Evolutionary conservation across 2,888 invertebrate species (phyloP), one percentile per base, ranked within the genome.

Genomic region (Caenorhabditis imperialis): DNA sequence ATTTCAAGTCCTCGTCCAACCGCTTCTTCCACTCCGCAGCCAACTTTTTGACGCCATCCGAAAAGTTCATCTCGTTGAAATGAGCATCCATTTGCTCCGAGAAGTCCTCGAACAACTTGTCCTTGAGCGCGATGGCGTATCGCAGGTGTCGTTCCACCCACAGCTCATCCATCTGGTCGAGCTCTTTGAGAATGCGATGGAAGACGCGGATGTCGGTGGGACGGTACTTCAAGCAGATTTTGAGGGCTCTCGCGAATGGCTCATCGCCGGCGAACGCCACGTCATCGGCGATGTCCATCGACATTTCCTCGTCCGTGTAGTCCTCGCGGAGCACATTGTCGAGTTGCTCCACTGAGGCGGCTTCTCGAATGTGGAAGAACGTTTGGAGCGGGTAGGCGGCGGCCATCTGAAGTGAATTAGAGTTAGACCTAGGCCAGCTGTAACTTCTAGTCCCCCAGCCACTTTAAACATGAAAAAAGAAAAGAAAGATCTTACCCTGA

Each of bases 71-170:
- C 12, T 60, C 50, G 20, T 67, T 48, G 51, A 73, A 73, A 12
- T 42, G 33, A 1, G 60, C 67, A 37, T 73, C 73, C 69, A 74
- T 57, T 58, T 58, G 45, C 7, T 62, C 45, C 8, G 69, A 50
- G 23, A 69, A 65, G 38, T 67, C 70, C 5, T 50, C 45, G 47
- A 57, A 70, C 2, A 81, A 8, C 18, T 77, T 69, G 37, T 75
- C 71, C 33, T 79, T 75, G 25, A 79, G 38, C 3, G 40, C 6
- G n/a, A 74, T 47, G n/a, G 76, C 78, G 25, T 50, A 76, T 25
- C 81, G 55, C 16, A 77, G 20, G 12, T 80, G 79, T 37, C 60
- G 45, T 45, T 81, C 81, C 20, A 69, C 63, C 81, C 81, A 81
- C 16, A 73, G 54, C 30, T 81, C 81, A 40, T 50, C 33, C 75